Evolutionary conservation across 2,888 invertebrate species (phyloP), one percentile per base, ranked within the genome.

Genomic region (Ectemnius cavifrons): DNA sequence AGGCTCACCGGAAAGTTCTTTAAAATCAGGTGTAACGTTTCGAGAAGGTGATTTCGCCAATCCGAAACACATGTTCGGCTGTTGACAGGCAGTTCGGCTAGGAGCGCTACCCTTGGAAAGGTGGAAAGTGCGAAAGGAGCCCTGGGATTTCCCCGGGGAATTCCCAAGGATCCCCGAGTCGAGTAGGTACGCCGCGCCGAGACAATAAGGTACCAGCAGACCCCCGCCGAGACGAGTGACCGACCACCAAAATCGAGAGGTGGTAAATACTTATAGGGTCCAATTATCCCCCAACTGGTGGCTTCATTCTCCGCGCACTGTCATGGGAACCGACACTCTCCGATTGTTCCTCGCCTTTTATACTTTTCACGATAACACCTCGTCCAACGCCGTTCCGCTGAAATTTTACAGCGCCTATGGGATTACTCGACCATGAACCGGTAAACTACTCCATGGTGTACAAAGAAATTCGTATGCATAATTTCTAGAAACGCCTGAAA

Each of bases 271-370:
- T 83, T 85, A 82, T 82, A 81, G 83, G 83, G 80, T 59, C 84
- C 84, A 88, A 87, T 89, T 88, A 86, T 85, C 72, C 78, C 75
- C 65, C 79, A 73, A 83, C 85, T 86, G 86, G 86, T 88, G 85
- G 85, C 75, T 81, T 77, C 72, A 84, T 86, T 86, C 82, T 85
- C 47, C 14, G n/a, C 46, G n/a, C 46, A 37, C 63, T 71, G 58
- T 72, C 59, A 61, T 63, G 70, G 63, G 67, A 70, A 72, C 67
- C 68, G 64, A 66, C n/a, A 13, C 52, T 66, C 37, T 59, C 16
- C 5, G 20, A 45, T 58, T 27, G n/a, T 28, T 16, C 23, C 45
- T 18, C n/a, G 59, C 60, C 56, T 56, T 37, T 52, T 8, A 13
- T 14, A 13, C 16, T n/a, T 37, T 37, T 23, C 47, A 6, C 63